Base-by-base conservation (phyloP, 2,797 vertebrate genomes). In the Micropoecilia bifurca region DNA sequence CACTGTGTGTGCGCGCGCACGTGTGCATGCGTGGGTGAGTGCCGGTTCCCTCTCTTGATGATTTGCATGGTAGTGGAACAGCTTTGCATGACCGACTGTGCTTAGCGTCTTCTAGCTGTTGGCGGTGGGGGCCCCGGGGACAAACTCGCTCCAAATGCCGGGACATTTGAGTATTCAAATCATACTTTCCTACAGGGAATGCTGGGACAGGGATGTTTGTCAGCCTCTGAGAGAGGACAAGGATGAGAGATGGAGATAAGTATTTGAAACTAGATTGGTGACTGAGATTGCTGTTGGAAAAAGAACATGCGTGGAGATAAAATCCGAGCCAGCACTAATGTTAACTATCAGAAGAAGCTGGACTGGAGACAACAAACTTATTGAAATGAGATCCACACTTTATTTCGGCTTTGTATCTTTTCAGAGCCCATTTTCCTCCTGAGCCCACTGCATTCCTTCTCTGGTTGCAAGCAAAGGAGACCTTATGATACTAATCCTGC, bases 91-190 rank as follows among this genome's bases (percentile, higher is more conserved):
- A 80, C 82, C 80, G 84, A 84, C 89, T 39, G 45, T 83, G 85
- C 81, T 82, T 83, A 83, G 84, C 92, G 89, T 92, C 87, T 91
- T 89, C 90, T 89, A 84, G 81, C 84, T 80, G 84, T 80, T 79
- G 57, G 46, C 2, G 66, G 48, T 73, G 69, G 83, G 50, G 22
- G n/a, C n/a, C 75, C 76, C 73, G 66, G 76, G 39, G 25, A 68
- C 66, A 53, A 78, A 75, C 68, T 50, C 22, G 28, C n/a, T 66
- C 53, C 33, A n/a, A 69, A 36, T 57, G 77, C 57, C 8, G 4
- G 55, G 75, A 83, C 76, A 94, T 95, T 96, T 96, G 94, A 91
- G 89, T 96, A 96, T 93, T 94, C 91, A 95, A 95, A 95, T 79
- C 75, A 82, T 77, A 86, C 73, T 59, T 63, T 4, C 36, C 36